phyloP scores from a whole-genome alignment of 1,140 invertebrate genomes.

The Berghia stephanieae region DNA sequence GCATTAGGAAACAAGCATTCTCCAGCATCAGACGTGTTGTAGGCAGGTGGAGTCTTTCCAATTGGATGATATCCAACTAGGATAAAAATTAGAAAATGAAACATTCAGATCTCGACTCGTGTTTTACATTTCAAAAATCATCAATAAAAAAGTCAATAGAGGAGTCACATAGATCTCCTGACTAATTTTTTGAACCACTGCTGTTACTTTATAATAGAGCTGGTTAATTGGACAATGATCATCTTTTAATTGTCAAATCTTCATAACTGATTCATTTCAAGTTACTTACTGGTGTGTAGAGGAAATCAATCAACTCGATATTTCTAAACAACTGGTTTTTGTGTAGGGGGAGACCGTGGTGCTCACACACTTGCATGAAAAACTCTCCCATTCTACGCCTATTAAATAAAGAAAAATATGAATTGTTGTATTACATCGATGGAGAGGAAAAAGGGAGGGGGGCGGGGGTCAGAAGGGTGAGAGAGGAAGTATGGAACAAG shows the following conservation, averaged over 20 bases:
- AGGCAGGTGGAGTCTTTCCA: constrained; percentile 58
- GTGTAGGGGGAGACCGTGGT: constrained; percentile 61
- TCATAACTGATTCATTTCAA: too few relatives aligned
- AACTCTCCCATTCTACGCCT: constrained; percentile 63
- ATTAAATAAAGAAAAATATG: not conserved
- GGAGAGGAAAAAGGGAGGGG: too few relatives aligned
- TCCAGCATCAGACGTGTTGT: constrained; percentile 63
- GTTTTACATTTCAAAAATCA: too few relatives aligned
- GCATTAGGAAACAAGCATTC: constrained; percentile 65
- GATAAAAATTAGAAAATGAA: not conserved
- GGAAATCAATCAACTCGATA: constrained; percentile 59
- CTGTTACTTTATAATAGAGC: too few relatives aligned
- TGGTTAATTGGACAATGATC: too few relatives aligned
- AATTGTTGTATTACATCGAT: too few relatives aligned
- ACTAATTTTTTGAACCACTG: not conserved
- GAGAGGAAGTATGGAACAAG: too few relatives aligned
- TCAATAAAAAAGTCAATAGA: not conserved
- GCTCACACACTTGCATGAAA: constrained; percentile 65
- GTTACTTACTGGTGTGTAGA: constrained; percentile 61
- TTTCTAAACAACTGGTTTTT: constrained; percentile 60
- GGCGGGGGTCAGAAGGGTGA: too few relatives aligned
- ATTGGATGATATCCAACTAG: constrained; percentile 59
- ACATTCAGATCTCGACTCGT: too few relatives aligned
- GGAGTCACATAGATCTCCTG: not conserved
- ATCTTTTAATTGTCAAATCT: too few relatives aligned